A percentile compares a stretch with the other conserved stretches of the same genome.
Conservation (phyloP, 2,113 vertebrate species). For the Furnarius figulus region DNA sequence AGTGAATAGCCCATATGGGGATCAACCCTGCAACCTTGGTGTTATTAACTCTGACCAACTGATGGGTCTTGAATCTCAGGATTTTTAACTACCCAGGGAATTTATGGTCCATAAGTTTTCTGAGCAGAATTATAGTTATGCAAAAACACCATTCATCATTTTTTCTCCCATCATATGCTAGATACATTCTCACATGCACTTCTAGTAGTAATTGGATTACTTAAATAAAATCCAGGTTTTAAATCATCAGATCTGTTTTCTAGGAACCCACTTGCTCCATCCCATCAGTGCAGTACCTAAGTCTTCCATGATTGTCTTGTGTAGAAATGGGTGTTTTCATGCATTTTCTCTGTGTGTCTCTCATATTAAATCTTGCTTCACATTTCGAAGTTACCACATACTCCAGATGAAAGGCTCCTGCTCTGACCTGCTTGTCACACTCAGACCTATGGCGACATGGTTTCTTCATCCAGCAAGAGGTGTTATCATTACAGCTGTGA, state of each 20-base stretch:
- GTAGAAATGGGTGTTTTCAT: not conserved
- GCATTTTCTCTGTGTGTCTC: rapidly evolving
- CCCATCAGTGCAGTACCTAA: not conserved
- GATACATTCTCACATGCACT: not conserved
- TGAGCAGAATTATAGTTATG: not conserved
- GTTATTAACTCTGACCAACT: not conserved
- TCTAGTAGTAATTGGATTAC: not conserved
- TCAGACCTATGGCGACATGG: rapidly evolving
- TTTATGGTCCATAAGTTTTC: not conserved
- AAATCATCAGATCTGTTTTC: not conserved
- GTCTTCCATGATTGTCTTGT: not conserved
- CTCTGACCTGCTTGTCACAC: not conserved
- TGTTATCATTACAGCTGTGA: not conserved
- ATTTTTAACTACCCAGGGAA: not conserved
- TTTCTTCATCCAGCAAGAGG: not conserved
- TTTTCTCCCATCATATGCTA: not conserved
- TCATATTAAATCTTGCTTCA: not conserved
- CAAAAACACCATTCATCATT: not conserved
- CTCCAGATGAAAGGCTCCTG: not conserved
- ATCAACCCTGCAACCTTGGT: not conserved
- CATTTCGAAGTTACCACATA: rapidly evolving
- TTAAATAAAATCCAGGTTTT: not conserved
- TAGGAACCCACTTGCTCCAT: not conserved
- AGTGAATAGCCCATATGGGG: not conserved
- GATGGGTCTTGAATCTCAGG: not conserved